phyloP scores from a whole-genome alignment of 1,140 invertebrate species.

The Carposina sasakii region DNA sequence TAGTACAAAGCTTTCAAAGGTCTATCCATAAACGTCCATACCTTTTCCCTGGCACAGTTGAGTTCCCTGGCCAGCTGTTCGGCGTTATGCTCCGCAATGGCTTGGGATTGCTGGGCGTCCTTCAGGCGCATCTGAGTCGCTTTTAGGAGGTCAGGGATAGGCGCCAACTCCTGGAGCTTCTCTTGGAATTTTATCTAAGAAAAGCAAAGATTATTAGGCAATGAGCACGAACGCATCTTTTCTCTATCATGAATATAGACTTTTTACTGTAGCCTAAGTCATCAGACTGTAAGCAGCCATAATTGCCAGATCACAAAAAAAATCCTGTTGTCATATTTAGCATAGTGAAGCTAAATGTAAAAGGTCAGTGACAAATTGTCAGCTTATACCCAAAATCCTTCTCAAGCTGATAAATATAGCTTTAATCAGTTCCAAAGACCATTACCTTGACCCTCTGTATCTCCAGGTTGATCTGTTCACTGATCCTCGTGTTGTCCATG shows the following conservation, averaged over 20 bases:
- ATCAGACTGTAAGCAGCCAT: no score
- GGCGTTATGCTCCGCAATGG: conserved; percentile 75
- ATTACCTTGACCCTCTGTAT: conserved; percentile 82
- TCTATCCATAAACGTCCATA: no score
- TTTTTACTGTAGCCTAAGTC: no score
- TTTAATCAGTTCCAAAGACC: no score
- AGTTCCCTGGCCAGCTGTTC: conserved; percentile 76
- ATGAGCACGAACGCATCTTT: no score
- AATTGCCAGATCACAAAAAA: no score
- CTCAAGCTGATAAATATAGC: background rate
- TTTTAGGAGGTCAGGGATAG: conserved; percentile 82
- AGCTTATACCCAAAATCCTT: conserved; percentile 1
- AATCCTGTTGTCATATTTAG: no score
- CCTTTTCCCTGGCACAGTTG: conserved; percentile 73
- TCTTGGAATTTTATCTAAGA: conserved; percentile 78
- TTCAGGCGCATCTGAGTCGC: conserved; percentile 81
- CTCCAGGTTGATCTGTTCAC: conserved; percentile 83
- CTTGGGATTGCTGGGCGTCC: conserved; percentile 78
- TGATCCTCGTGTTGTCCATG: conserved; percentile 82
- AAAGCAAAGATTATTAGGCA: background rate
- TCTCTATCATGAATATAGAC: no score
- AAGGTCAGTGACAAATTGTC: no score
- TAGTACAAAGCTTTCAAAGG: no score
- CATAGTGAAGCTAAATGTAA: no score
- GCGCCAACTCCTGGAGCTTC: conserved; percentile 81